Conservation (phyloP, 2,797 vertebrate genomes). For the Malacoctenus gilli region DNA sequence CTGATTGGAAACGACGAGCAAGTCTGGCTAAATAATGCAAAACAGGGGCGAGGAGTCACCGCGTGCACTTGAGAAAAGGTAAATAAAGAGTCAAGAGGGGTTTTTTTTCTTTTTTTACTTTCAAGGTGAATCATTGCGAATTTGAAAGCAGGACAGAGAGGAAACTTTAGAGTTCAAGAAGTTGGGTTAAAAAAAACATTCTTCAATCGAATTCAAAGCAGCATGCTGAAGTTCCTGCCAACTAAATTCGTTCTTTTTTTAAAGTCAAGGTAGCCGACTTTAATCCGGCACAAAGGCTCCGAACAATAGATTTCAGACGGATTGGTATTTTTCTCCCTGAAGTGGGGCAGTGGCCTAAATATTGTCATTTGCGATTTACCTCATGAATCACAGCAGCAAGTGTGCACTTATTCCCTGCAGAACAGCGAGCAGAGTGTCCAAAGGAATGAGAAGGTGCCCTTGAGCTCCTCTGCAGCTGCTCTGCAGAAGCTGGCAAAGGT, state of each 20-base stretch:
- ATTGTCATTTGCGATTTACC: not conserved
- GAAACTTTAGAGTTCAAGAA: not conserved
- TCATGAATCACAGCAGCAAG: not conserved
- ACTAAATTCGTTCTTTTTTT: not conserved
- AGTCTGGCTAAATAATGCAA: constrained; percentile 31
- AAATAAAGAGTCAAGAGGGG: constrained; percentile 21
- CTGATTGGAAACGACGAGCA: constrained; percentile 51
- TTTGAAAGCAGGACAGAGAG: not conserved
- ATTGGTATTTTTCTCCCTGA: not conserved
- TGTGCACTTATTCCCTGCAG: not conserved
- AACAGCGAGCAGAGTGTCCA: not conserved
- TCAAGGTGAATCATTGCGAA: no score
- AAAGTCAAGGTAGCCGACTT: not conserved
- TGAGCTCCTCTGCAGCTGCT: constrained; percentile 16
- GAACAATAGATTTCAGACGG: not conserved
- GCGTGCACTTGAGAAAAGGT: constrained; percentile 10
- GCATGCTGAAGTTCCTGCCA: not conserved
- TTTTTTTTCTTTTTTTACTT: constrained; percentile 14
- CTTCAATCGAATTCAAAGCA: not conserved
- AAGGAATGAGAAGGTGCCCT: constrained; percentile 10
- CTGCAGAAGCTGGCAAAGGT: not conserved
- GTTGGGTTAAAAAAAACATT: not conserved
- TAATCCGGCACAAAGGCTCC: not conserved
- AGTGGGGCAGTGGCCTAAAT: not conserved
- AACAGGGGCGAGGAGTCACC: constrained; percentile 27